These are phyloP conservation scores for Zophobas morio DNA, from an alignment of 1,140 invertebrate genomes.

Conservation along the genomic window DNA sequence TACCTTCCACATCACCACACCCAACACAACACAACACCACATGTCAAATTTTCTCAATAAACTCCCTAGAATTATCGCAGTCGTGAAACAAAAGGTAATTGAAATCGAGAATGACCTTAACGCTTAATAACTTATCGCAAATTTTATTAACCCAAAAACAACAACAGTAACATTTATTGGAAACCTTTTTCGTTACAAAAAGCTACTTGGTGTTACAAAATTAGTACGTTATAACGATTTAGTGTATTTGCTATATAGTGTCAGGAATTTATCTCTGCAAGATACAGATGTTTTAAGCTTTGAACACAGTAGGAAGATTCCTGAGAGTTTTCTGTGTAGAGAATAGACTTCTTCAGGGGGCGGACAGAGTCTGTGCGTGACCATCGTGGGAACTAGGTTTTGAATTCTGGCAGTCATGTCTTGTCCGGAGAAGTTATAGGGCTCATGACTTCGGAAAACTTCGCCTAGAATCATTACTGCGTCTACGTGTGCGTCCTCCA, in stretches of 20 bases:
- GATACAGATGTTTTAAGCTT: slow-evolving; percentile 91
- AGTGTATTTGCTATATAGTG: slow-evolving; percentile 82
- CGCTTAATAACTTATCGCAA: too few relatives aligned
- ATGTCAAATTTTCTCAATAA: neutral
- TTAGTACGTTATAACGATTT: neutral
- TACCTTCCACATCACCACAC: neutral
- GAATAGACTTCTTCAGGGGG: slow-evolving; percentile 99
- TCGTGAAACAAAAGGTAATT: neutral
- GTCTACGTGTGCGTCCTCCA: slow-evolving; percentile 96
- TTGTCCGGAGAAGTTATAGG: slow-evolving; percentile 93
- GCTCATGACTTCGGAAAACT: slow-evolving; percentile 83
- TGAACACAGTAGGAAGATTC: slow-evolving; percentile 94
- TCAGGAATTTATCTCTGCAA: slow-evolving; percentile 89
- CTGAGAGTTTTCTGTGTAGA: slow-evolving; percentile 97
- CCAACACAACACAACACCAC: neutral
- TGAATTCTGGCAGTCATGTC: slow-evolving; percentile 84
- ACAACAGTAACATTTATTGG: neutral
- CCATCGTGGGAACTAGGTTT: slow-evolving; percentile 92
- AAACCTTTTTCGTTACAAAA: slow-evolving; percentile 30
- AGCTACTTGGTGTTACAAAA: slow-evolving; percentile 13
- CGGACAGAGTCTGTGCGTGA: slow-evolving; percentile 93
- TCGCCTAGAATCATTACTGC: slow-evolving; percentile 97
- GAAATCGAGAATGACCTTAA: too few relatives aligned
- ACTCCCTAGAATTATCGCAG: neutral
- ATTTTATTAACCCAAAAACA: too few relatives aligned